Evolutionary conservation across 2,797 vertebrate species (phyloP).

Genomic region (Botia almorhae): DNA sequence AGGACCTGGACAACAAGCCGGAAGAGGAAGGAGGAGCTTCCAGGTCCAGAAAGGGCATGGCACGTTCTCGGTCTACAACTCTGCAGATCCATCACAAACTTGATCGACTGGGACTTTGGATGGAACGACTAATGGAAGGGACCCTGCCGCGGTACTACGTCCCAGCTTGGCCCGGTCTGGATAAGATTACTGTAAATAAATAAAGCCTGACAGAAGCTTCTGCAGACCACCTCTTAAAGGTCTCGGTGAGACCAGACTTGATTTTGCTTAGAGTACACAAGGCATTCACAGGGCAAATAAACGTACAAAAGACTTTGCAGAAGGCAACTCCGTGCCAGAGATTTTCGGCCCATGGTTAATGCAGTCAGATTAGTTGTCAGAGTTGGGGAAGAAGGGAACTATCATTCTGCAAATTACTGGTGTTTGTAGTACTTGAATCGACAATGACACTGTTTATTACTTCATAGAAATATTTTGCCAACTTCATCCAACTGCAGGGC

Average conservation of each 20-base stretch:
- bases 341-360: neutral
- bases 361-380: neutral
- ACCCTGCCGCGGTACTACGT: conserved; percentile 94
- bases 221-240: neutral
- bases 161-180: conserved; percentile 90
- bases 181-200: conserved; percentile 81
- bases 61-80: conserved; percentile 74
- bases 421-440: conserved; percentile 3
- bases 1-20: conserved; percentile 72
- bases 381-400: neutral
- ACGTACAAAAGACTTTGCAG: neutral
- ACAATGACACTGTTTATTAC: conserved; percentile 37
- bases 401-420: neutral
- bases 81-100: conserved; percentile 90
- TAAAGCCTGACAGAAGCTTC: conserved; percentile 54
- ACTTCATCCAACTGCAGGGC: conserved; percentile 26
- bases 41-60: conserved; percentile 73
- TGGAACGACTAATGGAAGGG: conserved; percentile 95
- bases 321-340: neutral
- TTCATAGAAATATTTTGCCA: conserved; percentile 29
- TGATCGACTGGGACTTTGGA: conserved; percentile 93
- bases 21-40: conserved; percentile 78
- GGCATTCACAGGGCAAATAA: neutral
- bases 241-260: neutral
- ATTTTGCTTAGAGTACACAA: neutral